Percentiles rank a stretch among this genome's conserved stretches.
These are phyloP conservation scores for Micronycteris hirsuta DNA, from an alignment of 2,113 vertebrate genomes.

Conservation along the genomic window DNA sequence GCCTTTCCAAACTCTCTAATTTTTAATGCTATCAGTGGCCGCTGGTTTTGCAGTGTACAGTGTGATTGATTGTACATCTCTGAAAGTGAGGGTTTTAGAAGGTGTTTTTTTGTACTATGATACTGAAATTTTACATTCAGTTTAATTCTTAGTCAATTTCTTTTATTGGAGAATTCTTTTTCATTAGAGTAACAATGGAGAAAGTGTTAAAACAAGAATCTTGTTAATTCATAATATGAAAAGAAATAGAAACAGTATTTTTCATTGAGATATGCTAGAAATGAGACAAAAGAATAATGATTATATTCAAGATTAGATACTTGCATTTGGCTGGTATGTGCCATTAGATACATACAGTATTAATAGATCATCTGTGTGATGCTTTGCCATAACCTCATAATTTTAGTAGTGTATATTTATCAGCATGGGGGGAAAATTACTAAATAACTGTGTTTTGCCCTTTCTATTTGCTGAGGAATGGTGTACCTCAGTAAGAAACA, in stretches of 20 bases:
- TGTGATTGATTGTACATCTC: not conserved
- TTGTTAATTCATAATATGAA: not conserved
- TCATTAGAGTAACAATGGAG: not conserved
- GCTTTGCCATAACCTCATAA: not conserved
- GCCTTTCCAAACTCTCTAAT: not conserved
- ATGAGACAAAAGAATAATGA: not conserved
- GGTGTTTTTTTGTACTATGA: not conserved
- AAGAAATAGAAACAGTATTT: constrained; percentile 1
- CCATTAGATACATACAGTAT: not conserved
- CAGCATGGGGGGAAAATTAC: not conserved
- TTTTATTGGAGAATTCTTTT: not conserved
- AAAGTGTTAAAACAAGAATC: not conserved
- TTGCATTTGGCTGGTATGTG: not conserved
- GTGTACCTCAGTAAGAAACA: not conserved
- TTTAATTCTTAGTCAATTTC: constrained; percentile 21
- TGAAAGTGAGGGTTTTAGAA: not conserved
- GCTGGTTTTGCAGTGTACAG: not conserved
- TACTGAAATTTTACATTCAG: not conserved
- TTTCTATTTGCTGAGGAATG: not conserved
- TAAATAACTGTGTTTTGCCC: not conserved
- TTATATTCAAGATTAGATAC: not conserved
- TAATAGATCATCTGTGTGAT: not conserved
- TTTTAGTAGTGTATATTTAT: constrained; percentile 19
- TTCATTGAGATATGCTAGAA: not conserved
- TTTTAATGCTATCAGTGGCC: not conserved